Evolutionary conservation across 2,888 invertebrate species (phyloP), one percentile per base, ranked within the genome.

Genomic region (Sialis lutaria): DNA sequence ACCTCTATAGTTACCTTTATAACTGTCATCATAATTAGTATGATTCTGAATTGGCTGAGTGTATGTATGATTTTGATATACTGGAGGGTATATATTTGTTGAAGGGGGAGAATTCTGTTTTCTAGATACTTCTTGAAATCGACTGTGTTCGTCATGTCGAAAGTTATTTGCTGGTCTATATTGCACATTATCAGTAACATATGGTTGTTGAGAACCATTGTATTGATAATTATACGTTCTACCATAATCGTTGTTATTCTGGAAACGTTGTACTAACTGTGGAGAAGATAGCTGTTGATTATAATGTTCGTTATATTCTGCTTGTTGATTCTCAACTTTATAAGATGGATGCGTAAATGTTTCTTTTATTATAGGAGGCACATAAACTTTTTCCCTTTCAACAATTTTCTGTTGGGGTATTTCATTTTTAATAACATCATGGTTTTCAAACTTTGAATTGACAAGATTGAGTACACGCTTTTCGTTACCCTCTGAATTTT

Each of bases 381-480:
- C 51, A 13, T 53, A 52, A n/a, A 58, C 54, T 46, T 58, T 59
- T 35, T 62, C 63, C 50, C 56, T 61, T 46, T 58, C 61, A 10
- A 58, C 43, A 52, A 55, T 58, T 42, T 58, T 54, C 1, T 58
- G 59, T 8, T 30, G 8, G 45, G 33, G 48, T 54, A 60, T 60
- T 43, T 48, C 50, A 40, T 52, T 52, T 13, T 35, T 33, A 6
- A 12, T 10, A 7, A 22, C n/a, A 40, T 53, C 34, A n/a, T 55
- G 48, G 42, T 58, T 55, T 54, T 77, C 77, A 54, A 76, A 77
- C 60, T 72, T 75, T 22, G 69, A 64, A 1, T 72, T 69, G 13
- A 72, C 70, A 32, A 71, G 60, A 53, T 67, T 71, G 12, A 73
- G 60, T 6, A 71, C 69, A 51, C 72, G 67, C 43, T 68, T 68